A percentile compares a stretch with the other conserved stretches of the same genome.
phyloP scores from a whole-genome alignment of 2,888 invertebrate species.

The Seladonia tumulorum region DNA sequence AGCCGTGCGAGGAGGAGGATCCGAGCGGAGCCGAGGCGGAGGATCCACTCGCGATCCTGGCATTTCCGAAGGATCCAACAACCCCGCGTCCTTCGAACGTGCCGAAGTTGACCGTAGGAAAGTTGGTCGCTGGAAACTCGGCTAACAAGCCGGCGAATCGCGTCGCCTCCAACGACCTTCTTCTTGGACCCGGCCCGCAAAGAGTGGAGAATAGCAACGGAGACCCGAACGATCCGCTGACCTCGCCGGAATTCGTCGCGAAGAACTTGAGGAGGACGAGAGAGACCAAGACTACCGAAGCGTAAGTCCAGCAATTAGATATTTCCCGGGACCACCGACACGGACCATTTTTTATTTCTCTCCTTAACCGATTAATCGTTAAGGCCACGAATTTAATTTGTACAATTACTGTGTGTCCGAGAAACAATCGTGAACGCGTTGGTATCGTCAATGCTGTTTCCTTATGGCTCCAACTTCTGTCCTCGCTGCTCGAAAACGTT shows the following conservation, averaged over 20 bases:
- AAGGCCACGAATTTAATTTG: not conserved
- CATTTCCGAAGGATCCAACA: not conserved
- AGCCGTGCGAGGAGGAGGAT: not conserved
- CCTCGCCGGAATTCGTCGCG: not conserved
- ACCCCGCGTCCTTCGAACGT: not conserved
- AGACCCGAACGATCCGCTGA: not conserved
- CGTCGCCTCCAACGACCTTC: not conserved
- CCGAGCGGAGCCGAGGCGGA: not conserved
- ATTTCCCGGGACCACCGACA: not conserved
- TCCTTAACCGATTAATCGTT: not conserved
- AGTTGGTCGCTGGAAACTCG: not conserved
- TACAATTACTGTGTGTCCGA: not conserved
- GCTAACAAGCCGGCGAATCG: not conserved
- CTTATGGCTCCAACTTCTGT: not conserved
- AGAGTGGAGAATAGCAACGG: not conserved
- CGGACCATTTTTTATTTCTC: not conserved
- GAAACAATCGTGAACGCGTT: not conserved
- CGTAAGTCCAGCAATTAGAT: not conserved
- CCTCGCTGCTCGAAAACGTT: not conserved
- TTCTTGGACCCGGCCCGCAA: not conserved
- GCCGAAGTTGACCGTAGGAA: not conserved
- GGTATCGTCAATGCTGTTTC: not conserved
- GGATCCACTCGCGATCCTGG: not conserved
- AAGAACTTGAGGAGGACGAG: conserved; percentile 7
- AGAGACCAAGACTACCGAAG: not conserved